A percentile compares a stretch with the other conserved stretches of the same genome.
phyloP scores from a whole-genome alignment of 2,888 invertebrate genomes.

The Diarsia mendica region DNA sequence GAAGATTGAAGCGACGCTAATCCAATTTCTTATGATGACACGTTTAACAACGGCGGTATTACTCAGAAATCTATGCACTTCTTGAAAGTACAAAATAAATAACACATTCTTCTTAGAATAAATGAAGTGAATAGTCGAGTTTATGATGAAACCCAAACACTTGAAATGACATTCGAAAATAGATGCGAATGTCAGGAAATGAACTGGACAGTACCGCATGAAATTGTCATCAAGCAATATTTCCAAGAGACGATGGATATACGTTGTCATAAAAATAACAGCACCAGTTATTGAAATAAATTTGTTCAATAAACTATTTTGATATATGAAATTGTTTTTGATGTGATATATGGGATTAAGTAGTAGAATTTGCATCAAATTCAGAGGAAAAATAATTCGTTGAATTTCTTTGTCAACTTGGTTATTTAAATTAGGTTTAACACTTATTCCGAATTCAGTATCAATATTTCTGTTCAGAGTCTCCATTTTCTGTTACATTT shows the following conservation, averaged over 20 bases:
- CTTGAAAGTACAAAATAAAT: conserved; percentile 12
- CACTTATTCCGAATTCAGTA: not conserved
- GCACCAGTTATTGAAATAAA: conserved; percentile 13
- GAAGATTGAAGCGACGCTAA: not conserved
- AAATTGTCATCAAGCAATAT: conserved; percentile 27
- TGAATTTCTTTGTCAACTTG: not conserved
- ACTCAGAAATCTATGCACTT: conserved; percentile 7
- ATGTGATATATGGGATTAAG: conserved; percentile 30
- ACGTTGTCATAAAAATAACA: not conserved
- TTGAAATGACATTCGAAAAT: conserved; percentile 13
- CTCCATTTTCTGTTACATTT: not conserved
- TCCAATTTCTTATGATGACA: conserved; percentile 3
- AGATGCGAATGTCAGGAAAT: conserved; percentile 22
- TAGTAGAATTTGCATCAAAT: conserved; percentile 25
- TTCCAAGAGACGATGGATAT: conserved; percentile 1
- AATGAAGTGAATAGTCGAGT: not conserved
- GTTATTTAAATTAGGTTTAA: not conserved
- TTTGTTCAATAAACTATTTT: conserved; percentile 12
- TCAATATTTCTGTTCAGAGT: not conserved
- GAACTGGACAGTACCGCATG: not conserved
- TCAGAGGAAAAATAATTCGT: conserved; percentile 7
- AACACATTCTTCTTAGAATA: not conserved
- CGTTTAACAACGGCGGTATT: not conserved
- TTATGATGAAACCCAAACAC: conserved; percentile 11
- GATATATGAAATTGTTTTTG: conserved; percentile 5